Evolutionary conservation across 2,888 invertebrate genomes (phyloP), one percentile per base, ranked within the genome.

Genomic region (Dolichomitus sp.): DNA sequence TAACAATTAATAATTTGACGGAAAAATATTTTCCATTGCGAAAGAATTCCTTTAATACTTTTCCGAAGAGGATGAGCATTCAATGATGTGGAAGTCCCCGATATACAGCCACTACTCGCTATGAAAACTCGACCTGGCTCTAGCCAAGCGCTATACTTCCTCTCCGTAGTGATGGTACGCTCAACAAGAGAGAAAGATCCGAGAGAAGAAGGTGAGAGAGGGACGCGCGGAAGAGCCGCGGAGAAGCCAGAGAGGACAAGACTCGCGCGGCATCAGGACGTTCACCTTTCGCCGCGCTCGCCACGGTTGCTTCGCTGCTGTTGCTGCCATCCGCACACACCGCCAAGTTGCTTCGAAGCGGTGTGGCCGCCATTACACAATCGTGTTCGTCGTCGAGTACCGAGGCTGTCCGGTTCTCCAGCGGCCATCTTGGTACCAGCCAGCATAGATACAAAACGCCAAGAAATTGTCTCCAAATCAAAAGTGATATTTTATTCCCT

Each of bases 291-390:
- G 85, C 85, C 85, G 88, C 54, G 40, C 30, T 70, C 33, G 59
- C 54, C 57, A 63, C 65, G 57, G 70, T 76, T 57, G 69, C 72
- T 72, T 80, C 57, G 61, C 68, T 63, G 65, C 68, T 80, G 57
- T 72, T 52, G 59, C 37, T 54, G 33, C 65, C 63, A 75, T 84
- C 66, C 79, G 30, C 66, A 52, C 61, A 9, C 63, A 63, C 66
- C 66, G 54, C 69, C 66, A 72, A 83, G 72, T 57, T 76, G 68
- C 63, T 48, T 65, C 73, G 77, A 52, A 50, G 42, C 54, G 59
- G 78, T 69, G 75, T 66, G 84, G 89, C 90, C 91, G 91, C 92
- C 92, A 92, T 92, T 92, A 92, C 92, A 92, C 92, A 92, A 92
- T 92, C 92, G 89, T 72, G 74, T 76, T 75, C 72, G 68, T 69